Conservation (phyloP, 2,888 invertebrate species). For the Apotomis capreana region DNA sequence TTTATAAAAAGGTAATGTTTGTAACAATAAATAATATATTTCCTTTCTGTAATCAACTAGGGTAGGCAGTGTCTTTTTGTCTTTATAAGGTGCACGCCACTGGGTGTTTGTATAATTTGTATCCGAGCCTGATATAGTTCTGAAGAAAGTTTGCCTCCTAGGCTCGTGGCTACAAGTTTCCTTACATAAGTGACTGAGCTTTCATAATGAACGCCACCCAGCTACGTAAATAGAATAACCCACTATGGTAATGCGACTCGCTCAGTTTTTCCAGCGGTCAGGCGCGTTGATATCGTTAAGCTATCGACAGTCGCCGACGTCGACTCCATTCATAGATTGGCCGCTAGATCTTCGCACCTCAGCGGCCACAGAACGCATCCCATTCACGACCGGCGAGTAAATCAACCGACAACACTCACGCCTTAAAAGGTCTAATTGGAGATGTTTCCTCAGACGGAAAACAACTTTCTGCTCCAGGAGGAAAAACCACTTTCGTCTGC, state of each 20-base stretch:
- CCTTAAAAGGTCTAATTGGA: conserved; percentile 67
- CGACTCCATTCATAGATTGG: conserved; percentile 71
- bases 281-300: conserved; percentile 47
- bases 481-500: conserved; percentile 79
- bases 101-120: background rate
- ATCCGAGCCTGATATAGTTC: background rate
- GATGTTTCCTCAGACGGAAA: conserved; percentile 73
- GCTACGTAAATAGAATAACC: conserved; percentile 47
- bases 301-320: conserved; percentile 50
- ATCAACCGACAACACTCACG: conserved; percentile 71
- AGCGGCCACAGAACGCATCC: conserved; percentile 75
- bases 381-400: conserved; percentile 80
- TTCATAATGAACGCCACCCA: conserved; percentile 34
- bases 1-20: too few relatives aligned
- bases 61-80: too few relatives aligned
- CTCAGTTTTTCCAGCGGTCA: conserved; percentile 58
- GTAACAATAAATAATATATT: too few relatives aligned
- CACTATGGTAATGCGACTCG: conserved; percentile 57
- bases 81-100: too few relatives aligned
- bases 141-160: conserved; percentile 29
- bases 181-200: conserved; percentile 36
- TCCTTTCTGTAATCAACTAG: too few relatives aligned
- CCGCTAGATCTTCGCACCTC: conserved; percentile 76
- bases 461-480: conserved; percentile 75
- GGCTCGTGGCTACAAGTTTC: conserved; percentile 33